A percentile compares a stretch with the other conserved stretches of the same genome.
These are phyloP conservation scores for Griposia aprilina DNA, from an alignment of 2,888 invertebrate species.

Conservation along the genomic window DNA sequence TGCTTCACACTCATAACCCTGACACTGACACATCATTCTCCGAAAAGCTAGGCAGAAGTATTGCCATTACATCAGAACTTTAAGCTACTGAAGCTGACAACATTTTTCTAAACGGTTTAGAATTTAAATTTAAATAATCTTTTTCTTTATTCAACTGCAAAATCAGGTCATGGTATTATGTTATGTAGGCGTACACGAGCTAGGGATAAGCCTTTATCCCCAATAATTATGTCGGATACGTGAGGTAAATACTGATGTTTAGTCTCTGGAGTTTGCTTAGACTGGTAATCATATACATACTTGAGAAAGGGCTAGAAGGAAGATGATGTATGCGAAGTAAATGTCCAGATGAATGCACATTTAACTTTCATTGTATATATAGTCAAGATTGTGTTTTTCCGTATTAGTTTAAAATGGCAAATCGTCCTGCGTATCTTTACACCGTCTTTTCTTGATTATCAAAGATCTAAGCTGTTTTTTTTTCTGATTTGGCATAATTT, in stretches of 20 bases:
- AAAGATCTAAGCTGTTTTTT: neutral
- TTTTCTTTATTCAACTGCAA: constrained; percentile 14
- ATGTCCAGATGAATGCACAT: neutral
- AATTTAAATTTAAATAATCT: constrained; percentile 25
- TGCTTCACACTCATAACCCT: neutral
- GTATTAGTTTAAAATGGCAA: neutral
- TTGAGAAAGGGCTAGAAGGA: neutral
- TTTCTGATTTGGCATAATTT: neutral
- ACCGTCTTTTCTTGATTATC: neutral
- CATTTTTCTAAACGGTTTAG: neutral
- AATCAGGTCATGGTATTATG: constrained; percentile 42
- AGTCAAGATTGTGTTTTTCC: no score
- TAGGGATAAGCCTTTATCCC: constrained; percentile 27
- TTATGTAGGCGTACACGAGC: constrained; percentile 30
- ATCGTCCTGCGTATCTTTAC: neutral
- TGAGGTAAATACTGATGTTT: constrained; percentile 14
- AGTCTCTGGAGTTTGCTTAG: neutral
- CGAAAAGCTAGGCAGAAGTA: neutral
- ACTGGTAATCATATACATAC: neutral
- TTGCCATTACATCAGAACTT: neutral
- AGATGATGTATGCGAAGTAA: neutral
- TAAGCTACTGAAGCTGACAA: neutral
- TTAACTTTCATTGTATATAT: neutral
- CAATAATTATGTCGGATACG: constrained; percentile 44
- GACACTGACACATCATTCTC: neutral